Evolutionary conservation across 2,888 invertebrate genomes (phyloP).

Genomic region (Syrista parreyssii): DNA sequence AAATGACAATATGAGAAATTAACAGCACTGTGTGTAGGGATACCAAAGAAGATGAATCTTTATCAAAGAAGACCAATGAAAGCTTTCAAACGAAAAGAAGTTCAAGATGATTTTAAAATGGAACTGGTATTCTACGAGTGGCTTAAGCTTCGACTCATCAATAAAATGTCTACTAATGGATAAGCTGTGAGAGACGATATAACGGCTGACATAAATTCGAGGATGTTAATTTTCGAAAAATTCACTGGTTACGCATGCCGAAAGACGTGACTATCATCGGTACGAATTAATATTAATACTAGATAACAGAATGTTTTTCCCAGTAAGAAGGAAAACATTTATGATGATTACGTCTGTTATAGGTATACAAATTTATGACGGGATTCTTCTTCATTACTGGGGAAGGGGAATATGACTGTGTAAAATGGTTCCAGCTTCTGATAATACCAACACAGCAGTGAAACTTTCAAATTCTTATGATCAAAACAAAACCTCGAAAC

Average conservation of each 20-base stretch:
- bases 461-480: not conserved
- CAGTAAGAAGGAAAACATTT: not conserved
- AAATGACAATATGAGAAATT: constrained; percentile 42
- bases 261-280: not conserved
- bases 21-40: not conserved
- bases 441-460: not conserved
- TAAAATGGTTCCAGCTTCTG: not conserved
- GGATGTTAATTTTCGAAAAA: not conserved
- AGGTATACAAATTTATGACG: not conserved
- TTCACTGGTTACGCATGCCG: not conserved
- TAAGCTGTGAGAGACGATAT: constrained; percentile 22
- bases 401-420: not conserved
- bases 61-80: not conserved
- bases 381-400: not conserved
- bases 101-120: constrained; percentile 50
- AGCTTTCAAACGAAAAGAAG: constrained; percentile 51
- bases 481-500: not conserved
- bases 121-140: constrained; percentile 73
- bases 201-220: not conserved
- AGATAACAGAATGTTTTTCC: not conserved
- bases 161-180: constrained; percentile 45
- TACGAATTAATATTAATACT: not conserved
- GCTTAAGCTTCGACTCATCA: constrained; percentile 67
- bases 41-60: constrained; percentile 54
- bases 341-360: not conserved